Conservation (phyloP, 2,797 vertebrate genomes). For the Rhadinocentrus ornatus region DNA sequence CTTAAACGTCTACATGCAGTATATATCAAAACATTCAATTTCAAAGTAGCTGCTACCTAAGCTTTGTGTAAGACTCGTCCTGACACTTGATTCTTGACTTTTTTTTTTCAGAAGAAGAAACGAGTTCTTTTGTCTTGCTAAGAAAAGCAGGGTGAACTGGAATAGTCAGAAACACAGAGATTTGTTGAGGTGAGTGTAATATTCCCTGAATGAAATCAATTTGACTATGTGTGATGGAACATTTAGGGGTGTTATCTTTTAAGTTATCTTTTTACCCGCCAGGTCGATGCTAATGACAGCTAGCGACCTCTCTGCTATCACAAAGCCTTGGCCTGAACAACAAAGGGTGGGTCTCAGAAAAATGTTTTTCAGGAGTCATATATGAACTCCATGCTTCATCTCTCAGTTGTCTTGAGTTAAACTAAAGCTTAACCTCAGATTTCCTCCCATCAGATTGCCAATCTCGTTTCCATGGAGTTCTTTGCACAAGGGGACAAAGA, state of each 20-base stretch:
- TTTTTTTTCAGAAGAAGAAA: conserved; percentile 55
- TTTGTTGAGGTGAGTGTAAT: conserved; percentile 65
- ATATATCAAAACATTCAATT: conserved; percentile 19
- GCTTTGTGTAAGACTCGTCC: neutral
- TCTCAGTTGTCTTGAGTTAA: neutral
- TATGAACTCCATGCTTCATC: neutral
- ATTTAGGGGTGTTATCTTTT: neutral
- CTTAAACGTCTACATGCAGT: conserved; percentile 68
- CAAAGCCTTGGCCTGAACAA: conserved; percentile 75
- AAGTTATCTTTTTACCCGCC: conserved; percentile 23
- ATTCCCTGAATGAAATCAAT: too few species aligned
- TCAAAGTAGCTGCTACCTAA: conserved; percentile 9
- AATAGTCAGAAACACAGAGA: conserved; percentile 67
- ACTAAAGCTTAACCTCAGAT: conserved; percentile 4
- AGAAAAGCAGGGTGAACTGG: conserved; percentile 60
- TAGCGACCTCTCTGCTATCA: conserved; percentile 71
- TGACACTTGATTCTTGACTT: neutral
- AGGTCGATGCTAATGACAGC: conserved; percentile 77
- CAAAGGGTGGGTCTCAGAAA: conserved; percentile 46
- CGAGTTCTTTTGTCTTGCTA: conserved; percentile 56
- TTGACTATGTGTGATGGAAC: too few species aligned
- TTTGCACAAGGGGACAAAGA: conserved; percentile 77
- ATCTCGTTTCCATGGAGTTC: conserved; percentile 73
- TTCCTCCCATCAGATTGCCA: conserved; percentile 58
- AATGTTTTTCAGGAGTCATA: neutral